Evolutionary conservation across 2,888 invertebrate species (phyloP).

Genomic region (Eristalinus aeneus): DNA sequence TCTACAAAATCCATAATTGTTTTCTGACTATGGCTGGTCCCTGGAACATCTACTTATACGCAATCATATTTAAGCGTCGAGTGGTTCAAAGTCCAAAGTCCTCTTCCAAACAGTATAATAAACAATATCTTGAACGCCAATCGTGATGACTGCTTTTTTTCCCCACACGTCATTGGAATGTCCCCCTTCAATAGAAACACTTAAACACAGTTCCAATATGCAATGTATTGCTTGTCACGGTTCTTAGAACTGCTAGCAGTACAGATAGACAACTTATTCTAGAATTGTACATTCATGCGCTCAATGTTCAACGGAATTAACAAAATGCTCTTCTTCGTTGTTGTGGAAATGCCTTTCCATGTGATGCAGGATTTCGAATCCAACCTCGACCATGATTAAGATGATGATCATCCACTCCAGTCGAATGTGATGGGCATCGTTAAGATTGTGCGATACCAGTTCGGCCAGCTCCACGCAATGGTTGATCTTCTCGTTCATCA

Average conservation of each 20-base stretch:
- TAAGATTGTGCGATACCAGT: conserved; percentile 92
- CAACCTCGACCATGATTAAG: conserved; percentile 96
- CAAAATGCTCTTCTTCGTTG: background rate
- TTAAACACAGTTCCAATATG: background rate
- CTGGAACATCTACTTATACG: too few species aligned
- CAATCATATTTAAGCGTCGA: too few species aligned
- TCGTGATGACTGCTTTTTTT: background rate
- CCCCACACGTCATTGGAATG: background rate
- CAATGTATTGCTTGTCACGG: background rate
- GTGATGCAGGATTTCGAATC: conserved; percentile 90
- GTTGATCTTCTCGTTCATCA: conserved; percentile 96
- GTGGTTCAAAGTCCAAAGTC: background rate
- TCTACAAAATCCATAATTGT: too few species aligned
- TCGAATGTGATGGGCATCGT: conserved; percentile 94
- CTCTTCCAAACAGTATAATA: background rate
- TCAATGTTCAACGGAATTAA: background rate
- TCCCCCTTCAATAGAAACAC: background rate
- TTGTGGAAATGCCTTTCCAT: conserved; percentile 83
- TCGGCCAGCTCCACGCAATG: conserved; percentile 97
- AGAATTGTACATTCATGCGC: background rate
- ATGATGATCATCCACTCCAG: conserved; percentile 99
- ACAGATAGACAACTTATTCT: background rate
- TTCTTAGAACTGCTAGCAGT: background rate
- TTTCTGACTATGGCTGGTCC: too few species aligned
- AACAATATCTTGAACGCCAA: background rate